A percentile compares a stretch with the other conserved stretches of the same genome.
Evolutionary conservation across 2,113 vertebrate species (phyloP).

Genomic region (Nycticryphes semicollaris): DNA sequence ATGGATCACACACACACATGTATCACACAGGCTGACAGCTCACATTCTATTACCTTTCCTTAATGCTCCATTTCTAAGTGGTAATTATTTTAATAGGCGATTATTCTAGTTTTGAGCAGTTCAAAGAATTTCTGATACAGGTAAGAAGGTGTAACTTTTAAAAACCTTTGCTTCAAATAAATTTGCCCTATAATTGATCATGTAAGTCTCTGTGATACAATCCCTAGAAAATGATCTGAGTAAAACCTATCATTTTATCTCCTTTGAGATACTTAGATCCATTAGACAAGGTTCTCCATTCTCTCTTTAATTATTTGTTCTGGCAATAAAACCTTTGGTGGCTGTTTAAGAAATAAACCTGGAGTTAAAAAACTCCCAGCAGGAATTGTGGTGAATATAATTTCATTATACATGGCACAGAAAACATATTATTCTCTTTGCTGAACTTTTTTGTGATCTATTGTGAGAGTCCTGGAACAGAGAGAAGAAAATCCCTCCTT

Average conservation of each 20-base stretch:
- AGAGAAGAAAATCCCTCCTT: slow-evolving; percentile 1
- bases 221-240: not conserved
- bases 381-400: slow-evolving; percentile 19
- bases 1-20: slow-evolving; percentile 1
- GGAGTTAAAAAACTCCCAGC: slow-evolving; percentile 21
- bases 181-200: not conserved
- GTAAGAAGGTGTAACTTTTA: not conserved
- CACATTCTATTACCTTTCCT: not conserved
- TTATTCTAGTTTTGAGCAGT: not conserved
- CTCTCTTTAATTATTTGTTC: slow-evolving; percentile 46
- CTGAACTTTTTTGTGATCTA: not conserved
- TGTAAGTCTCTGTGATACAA: not conserved
- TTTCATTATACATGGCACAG: not conserved
- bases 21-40: not conserved
- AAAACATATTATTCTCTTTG: slow-evolving; percentile 21
- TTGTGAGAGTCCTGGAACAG: not conserved
- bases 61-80: slow-evolving; percentile 7
- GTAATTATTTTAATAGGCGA: slow-evolving; percentile 16
- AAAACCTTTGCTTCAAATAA: not conserved
- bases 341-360: slow-evolving; percentile 31
- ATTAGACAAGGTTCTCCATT: slow-evolving; percentile 3
- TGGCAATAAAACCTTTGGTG: not conserved
- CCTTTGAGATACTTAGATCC: not conserved
- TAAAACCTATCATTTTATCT: not conserved
- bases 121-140: not conserved